Evolutionary conservation across 2,113 vertebrate species (phyloP).

Genomic region (Cyprinodon brontotheroides): DNA sequence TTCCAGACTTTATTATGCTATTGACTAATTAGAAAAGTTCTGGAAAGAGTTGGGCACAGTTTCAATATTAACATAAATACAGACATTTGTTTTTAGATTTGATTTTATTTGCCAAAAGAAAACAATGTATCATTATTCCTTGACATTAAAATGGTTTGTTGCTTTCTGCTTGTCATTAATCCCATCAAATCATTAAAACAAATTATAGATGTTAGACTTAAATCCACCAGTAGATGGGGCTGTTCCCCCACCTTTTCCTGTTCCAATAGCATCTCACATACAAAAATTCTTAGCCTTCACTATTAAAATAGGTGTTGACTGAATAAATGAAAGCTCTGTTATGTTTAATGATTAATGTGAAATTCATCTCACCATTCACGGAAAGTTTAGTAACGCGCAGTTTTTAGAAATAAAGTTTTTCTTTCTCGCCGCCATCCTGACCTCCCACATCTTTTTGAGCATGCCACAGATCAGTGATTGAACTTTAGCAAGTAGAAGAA

Average conservation of each 20-base stretch:
- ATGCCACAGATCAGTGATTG: background rate
- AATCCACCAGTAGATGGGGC: conserved; percentile 55
- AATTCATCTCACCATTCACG: background rate
- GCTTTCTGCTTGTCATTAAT: no score
- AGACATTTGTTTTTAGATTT: no score
- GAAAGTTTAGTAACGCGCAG: background rate
- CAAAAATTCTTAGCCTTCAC: background rate
- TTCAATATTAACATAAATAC: no score
- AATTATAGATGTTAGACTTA: background rate
- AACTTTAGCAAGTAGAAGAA: background rate
- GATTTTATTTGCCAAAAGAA: no score
- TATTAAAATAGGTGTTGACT: background rate
- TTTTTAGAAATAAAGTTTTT: background rate
- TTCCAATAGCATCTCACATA: background rate
- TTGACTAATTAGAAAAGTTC: no score
- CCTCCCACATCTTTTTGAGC: background rate
- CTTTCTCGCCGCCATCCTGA: no score
- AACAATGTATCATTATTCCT: no score
- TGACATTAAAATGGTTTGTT: no score
- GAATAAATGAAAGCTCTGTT: background rate
- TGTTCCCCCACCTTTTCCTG: conserved; percentile 7
- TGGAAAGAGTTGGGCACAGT: no score
- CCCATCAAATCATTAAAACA: background rate
- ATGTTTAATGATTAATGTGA: background rate
- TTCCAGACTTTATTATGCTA: no score